Evolutionary conservation across 1,140 invertebrate species (phyloP), one percentile per base, ranked within the genome.

Genomic region (Pseudomyrmex concolor): DNA sequence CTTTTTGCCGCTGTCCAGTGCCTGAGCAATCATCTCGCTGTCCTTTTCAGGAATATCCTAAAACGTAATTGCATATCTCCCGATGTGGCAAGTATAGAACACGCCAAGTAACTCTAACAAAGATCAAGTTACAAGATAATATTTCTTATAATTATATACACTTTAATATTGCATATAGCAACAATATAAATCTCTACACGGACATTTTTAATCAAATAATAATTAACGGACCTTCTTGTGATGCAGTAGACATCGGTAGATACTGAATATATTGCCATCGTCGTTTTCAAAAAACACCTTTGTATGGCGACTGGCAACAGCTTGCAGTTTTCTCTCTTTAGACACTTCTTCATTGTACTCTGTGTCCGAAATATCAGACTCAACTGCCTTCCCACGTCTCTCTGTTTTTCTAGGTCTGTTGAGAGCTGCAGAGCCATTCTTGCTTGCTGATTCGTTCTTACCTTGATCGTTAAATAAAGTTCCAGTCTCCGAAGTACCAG

Each of bases 251-350:
- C 96, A 97, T 84, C 96, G 93, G 89, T 97, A 97, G 62, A 97
- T 92, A 59, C 96, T 97, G 83, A 97, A 95, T 74, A 97, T 95
- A 83, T 96, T 94, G 1, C 96, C 96, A 22, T 95, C 91, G 0
- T 94, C 89, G 89, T 97, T 97, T 85, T 96, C 95, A 85, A 97
- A 96, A 86, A 97, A 97, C 0, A 97, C 95, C 92, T 97, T 96
- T 3, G 96, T 96, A 89, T 96, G 96, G 55, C 95, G 93, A 78
- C 94, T 95, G 7, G 95, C 95, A 5, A 95, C 94, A 9, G 95
- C 94, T 85, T 94, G 88, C 34, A 90, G 72, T 77, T 92, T 92
- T 59, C 89, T 90, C 19, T 91, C 88, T 81, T 90, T 89, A 1
- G 55, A 70, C 17, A 86, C 70, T 13, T 90, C 88, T 9, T 91